Base-by-base conservation (phyloP, 2,113 vertebrate species). In the Peromyscus californicus region DNA sequence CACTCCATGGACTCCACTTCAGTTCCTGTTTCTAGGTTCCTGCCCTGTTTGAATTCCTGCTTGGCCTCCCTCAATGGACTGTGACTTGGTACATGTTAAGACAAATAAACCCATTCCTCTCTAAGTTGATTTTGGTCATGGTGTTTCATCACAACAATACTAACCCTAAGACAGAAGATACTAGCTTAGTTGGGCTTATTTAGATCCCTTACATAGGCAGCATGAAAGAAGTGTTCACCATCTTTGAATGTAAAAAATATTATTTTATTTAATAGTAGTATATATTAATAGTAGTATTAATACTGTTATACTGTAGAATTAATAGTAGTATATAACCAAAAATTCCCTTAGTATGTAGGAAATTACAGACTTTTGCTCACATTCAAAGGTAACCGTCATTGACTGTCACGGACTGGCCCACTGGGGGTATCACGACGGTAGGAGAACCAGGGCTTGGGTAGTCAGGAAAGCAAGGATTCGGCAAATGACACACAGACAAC, bases 101-200 rank as follows among this genome's bases (percentile, higher is more conserved):
- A 16, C 7, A 42, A 63, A 63, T 84, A 29, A 61, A 83, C 22
- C 13, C 80, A 39, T 29, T 26, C 7, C 80, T 29, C 22, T 36
- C 22, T 36, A 83, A 16, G 22, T 39, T 59, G 22, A 5, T 39
- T 83, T 83, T 61, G 80, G 22, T 83, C 57, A 61, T 83, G 80
- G 57, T 83, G 57, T 83, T 83, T 61, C n/a, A 83, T 42, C 51
- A 39, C n/a, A 61, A 22, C 22, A 29, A 59, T n/a, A 83, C 6
- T 61, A 15, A 83, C n/a, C 54, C 33, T 80, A 83, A 39, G 22
- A 39, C 7, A 83, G 57, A 83, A 95, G 39, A 63, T 86, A 79
- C 22, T 80, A 61, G 31, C 79, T 90, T 91, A 13, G 0, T 67
- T 90, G 39, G 65, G 8, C 69, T 97, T 97, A 85, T 95, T 95